These are phyloP conservation scores for Dendrocincla tyrannina DNA, from an alignment of 2,797 vertebrate genomes.

Conservation along the genomic window DNA sequence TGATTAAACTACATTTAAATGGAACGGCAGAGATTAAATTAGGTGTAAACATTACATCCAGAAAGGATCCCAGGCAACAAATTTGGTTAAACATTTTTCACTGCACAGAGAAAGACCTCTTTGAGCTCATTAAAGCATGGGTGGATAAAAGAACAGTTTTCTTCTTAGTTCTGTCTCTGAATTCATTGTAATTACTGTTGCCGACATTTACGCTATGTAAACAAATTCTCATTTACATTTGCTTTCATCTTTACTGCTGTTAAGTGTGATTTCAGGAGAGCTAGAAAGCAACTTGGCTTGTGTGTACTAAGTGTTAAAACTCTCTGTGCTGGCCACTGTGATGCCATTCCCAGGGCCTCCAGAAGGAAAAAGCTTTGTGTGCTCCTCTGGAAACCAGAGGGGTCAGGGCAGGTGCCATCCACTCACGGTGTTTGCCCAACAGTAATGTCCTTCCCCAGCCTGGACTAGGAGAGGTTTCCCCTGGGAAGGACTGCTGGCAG, in stretches of 20 bases:
- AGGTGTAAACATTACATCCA: not conserved
- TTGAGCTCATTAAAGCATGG: slow-evolving; percentile 5
- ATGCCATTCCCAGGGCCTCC: not conserved
- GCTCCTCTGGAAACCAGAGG: not conserved
- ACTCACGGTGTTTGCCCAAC: accelerated
- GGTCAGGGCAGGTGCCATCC: not conserved
- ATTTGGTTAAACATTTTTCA: not conserved
- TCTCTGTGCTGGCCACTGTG: not conserved
- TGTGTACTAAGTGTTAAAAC: not conserved
- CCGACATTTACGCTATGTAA: not conserved
- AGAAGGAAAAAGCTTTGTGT: not conserved
- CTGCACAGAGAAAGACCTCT: not conserved
- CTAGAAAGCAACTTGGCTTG: not conserved
- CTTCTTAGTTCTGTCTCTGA: not conserved
- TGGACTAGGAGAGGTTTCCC: not conserved
- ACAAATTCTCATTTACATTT: slow-evolving; percentile 33
- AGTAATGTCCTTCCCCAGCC: not conserved
- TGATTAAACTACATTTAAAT: slow-evolving; percentile 30
- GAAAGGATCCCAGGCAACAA: slow-evolving; percentile 18
- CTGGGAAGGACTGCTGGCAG: not conserved
- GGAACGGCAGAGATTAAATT: slow-evolving; percentile 27
- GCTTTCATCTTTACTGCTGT: slow-evolving; percentile 34
- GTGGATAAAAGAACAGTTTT: slow-evolving; percentile 49
- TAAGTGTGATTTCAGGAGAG: not conserved
- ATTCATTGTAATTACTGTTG: not conserved